These are phyloP conservation scores for Apantesis nais DNA, from an alignment of 2,888 invertebrate species.

Conservation along the genomic window DNA sequence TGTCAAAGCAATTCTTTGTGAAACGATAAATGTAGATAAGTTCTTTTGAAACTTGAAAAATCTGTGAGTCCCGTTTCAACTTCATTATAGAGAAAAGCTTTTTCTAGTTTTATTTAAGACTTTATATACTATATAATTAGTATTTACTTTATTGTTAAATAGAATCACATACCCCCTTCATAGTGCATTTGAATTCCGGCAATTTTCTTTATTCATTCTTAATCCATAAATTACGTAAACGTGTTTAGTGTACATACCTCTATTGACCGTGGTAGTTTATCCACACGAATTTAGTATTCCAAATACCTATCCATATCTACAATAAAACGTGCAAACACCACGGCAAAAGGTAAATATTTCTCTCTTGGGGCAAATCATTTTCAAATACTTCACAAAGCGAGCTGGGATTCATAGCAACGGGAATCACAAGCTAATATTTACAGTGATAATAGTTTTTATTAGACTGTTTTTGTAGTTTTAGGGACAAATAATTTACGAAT, in stretches of 20 bases:
- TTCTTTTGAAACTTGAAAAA: too few species aligned
- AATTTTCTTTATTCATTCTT: neutral
- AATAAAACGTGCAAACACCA: neutral
- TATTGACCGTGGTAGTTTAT: neutral
- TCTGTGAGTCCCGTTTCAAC: too few species aligned
- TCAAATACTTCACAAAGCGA: conserved; percentile 11
- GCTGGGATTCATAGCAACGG: conserved; percentile 12
- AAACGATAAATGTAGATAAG: too few species aligned
- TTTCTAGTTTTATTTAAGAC: too few species aligned
- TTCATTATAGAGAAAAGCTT: too few species aligned
- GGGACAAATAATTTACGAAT: too few species aligned
- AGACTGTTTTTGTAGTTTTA: neutral
- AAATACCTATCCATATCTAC: neutral
- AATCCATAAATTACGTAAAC: neutral
- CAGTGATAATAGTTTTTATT: neutral
- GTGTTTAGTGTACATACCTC: neutral
- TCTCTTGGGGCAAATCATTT: conserved; percentile 9
- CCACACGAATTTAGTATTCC: neutral
- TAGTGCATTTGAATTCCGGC: too few species aligned
- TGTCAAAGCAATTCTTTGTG: too few species aligned
- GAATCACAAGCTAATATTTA: conserved; percentile 7
- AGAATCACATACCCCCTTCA: too few species aligned
- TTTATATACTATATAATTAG: neutral
- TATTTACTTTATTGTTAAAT: neutral
- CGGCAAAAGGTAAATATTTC: conserved; percentile 2